Base-by-base conservation (phyloP, 2,888 invertebrate species). In the Monopis laevigella region DNA sequence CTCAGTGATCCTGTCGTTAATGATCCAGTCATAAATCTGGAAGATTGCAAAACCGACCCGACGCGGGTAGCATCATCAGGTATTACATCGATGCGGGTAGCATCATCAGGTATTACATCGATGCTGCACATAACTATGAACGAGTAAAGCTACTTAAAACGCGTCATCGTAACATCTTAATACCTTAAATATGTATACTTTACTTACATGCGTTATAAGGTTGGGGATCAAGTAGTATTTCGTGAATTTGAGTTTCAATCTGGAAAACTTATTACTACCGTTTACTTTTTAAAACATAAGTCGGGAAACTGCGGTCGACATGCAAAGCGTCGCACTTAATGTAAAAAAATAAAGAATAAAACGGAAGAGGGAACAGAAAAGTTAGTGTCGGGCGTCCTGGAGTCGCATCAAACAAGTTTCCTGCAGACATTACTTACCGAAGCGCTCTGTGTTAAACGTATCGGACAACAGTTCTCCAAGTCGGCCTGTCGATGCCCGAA, bases 371-470 rank as follows among this genome's bases (percentile, higher is more conserved):
- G 65, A 71, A 69, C 59, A 66, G 62, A 60, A 64, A 69, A 69
- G 64, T 70, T 66, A 59, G 60, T 62, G 57, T 53, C 57, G 51
- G 56, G 53, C 59, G 56, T 55, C 54, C 55, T 55, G 52, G 53
- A 57, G 52, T 59, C 59, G 59, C 58, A 61, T 60, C 61, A 65
- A 68, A 65, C 63, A 69, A 72, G 67, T 69, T 69, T 63, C 59
- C 62, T 61, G 58, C 65, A 66, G 65, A 68, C 65, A 69, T 75
- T 70, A 73, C 72, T 69, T 65, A 59, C 55, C 59, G 58, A 56
- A 59, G 65, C 59, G 65, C 65, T 63, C 65, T 65, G 66, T 67
- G 65, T 65, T 65, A 67, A 65, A 60, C 56, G 70, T 69, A 68
- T 68, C 62, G 62, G 64, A 65, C 64, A 63, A 49, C 53, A 65